Evolutionary conservation across 2,113 vertebrate genomes (phyloP), one percentile per base, ranked within the genome.

Genomic region (Odontesthes bonariensis): DNA sequence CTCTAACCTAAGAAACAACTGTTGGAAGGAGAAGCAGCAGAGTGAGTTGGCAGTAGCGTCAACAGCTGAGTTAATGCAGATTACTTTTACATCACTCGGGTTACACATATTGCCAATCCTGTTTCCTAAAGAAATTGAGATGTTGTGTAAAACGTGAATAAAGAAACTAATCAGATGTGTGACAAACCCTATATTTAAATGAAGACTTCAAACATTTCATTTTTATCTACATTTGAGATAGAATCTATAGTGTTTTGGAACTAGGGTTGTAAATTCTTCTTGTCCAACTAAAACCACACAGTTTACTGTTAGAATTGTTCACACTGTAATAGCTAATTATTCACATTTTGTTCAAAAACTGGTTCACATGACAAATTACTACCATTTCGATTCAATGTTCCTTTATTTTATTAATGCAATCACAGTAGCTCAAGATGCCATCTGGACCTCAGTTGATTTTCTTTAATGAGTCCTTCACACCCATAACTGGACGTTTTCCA

Each of bases 1-100:
- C 79, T 96, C 96, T 72, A 99, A 96, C 74, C 95, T 99, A 82
- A 95, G 97, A 90, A 99, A 99, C 93, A 99, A 99, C 85, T 99
- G 98, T 84, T 99, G 98, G 98, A 98, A 97, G 77, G 98, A 99
- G 88, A 97, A 96, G 79, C 97, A 99, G 82, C 97, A 98, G 86
- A 99, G 98, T 99, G 93, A 95, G 98, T 93, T 64, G 1, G 17
- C 23, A 52, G 16, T 1, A 35, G 8, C 23, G 35, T 47, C 31
- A 44, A 42, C 1, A 38, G 11, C 19, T 38, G 19, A 16, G 4
- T 40, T 53, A 19, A 68, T 6, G 19, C 10, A 5, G 35, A 38
- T 38, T 38, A 38, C 10, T 7, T 47, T 47, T 19, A 6, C 46
- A 38, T 59, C 11, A 9, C 14, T 5, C 6, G 2, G 4, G 8